A percentile compares a stretch with the other conserved stretches of the same genome.
phyloP scores from a whole-genome alignment of 2,113 vertebrate species.

The Calcarius ornatus region DNA sequence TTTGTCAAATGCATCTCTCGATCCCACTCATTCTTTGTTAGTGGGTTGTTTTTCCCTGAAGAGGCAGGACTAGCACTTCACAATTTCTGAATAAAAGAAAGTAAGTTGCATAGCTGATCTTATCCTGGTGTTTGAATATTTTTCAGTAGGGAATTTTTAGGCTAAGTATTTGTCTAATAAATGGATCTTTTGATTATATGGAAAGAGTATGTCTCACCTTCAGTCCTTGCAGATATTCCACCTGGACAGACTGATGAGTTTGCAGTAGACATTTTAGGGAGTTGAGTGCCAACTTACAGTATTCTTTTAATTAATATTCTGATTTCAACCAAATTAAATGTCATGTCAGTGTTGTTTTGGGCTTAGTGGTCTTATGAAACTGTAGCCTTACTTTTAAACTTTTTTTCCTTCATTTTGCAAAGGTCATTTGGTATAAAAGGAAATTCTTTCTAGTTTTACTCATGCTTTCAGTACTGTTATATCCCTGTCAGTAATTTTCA shows the following conservation, averaged over 20 bases:
- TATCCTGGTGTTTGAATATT: neutral
- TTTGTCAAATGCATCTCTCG: neutral
- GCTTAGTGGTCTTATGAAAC: neutral
- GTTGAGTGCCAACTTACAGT: neutral
- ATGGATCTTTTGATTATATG: neutral
- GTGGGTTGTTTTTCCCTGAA: neutral
- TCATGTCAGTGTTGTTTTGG: neutral
- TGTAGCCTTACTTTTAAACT: neutral
- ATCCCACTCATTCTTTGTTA: neutral
- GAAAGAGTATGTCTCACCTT: neutral
- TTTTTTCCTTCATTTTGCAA: neutral
- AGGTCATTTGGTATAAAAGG: neutral
- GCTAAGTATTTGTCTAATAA: neutral
- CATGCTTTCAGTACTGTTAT: neutral
- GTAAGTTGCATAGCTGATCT: neutral
- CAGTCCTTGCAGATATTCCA: neutral
- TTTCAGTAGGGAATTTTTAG: neutral
- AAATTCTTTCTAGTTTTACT: neutral
- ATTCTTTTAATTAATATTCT: neutral
- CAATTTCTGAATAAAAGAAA: neutral
- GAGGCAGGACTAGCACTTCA: neutral
- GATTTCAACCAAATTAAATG: neutral
- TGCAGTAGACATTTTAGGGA: neutral
- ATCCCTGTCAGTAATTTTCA: neutral
- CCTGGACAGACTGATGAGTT: neutral